These are phyloP conservation scores for Himalopsyche tibetana DNA, from an alignment of 2,888 invertebrate genomes.

Conservation along the genomic window DNA sequence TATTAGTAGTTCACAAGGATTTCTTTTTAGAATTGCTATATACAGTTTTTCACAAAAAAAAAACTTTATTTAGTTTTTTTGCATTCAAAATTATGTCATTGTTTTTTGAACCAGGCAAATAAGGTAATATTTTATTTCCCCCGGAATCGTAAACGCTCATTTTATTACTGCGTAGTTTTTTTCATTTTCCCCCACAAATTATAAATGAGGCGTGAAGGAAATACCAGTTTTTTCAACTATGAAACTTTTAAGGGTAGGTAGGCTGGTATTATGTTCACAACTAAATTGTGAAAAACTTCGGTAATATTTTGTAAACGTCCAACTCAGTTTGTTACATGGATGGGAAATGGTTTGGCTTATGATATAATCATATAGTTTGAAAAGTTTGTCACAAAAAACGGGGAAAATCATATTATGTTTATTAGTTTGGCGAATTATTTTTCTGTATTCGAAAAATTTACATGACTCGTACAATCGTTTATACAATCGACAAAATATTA, in stretches of 20 bases:
- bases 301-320: neutral
- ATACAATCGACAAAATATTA: too few species aligned
- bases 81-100: too few species aligned
- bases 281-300: constrained; percentile 23
- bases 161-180: neutral
- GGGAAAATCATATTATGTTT: neutral
- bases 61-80: too few species aligned
- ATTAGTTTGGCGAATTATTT: too few species aligned
- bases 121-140: neutral
- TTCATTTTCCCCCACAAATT: constrained; percentile 18
- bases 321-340: neutral
- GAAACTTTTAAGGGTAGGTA: neutral
- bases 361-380: neutral
- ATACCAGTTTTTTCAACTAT: constrained; percentile 27
- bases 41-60: too few species aligned
- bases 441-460: too few species aligned
- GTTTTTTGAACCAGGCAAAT: neutral
- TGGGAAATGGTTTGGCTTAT: neutral
- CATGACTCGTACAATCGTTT: too few species aligned
- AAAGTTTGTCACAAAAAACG: neutral
- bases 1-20: too few species aligned
- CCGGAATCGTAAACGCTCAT: neutral
- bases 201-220: constrained; percentile 32
- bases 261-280: neutral
- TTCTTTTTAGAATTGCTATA: too few species aligned